A percentile compares a stretch with the other conserved stretches of the same genome.
Conservation (phyloP, 2,113 vertebrate species). For the Cebus imitator region DNA sequence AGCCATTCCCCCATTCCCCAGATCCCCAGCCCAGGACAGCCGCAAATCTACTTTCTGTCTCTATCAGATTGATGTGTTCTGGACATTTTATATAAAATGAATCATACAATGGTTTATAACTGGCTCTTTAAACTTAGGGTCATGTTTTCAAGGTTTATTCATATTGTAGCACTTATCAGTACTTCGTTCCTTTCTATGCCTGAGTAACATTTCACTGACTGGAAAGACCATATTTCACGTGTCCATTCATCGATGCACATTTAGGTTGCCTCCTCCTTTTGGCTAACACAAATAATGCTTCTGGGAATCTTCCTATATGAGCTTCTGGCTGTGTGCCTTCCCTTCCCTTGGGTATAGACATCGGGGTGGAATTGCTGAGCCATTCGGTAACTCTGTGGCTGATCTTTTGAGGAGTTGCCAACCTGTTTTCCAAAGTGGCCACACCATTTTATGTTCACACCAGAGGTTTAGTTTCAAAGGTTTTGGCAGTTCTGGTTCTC, state of each 20-base stretch:
- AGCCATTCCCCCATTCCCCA: background rate
- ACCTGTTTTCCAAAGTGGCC: background rate
- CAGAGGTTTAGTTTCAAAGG: background rate
- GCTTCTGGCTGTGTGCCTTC: background rate
- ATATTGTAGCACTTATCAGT: accelerated
- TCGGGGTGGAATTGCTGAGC: background rate
- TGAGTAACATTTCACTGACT: too few relatives aligned
- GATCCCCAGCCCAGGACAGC: background rate
- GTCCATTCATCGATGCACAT: background rate
- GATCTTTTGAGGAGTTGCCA: background rate
- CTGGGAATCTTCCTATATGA: background rate
- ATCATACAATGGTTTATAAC: background rate
- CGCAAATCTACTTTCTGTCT: background rate
- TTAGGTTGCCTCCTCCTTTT: background rate
- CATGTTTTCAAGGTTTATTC: background rate
- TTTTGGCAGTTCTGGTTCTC: background rate
- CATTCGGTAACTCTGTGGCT: background rate
- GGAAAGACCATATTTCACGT: background rate
- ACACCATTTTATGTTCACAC: background rate
- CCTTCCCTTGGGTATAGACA: background rate
- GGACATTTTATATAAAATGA: background rate
- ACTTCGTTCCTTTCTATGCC: background rate
- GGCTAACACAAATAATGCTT: background rate
- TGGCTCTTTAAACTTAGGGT: background rate
- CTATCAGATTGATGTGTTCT: background rate